These are phyloP conservation scores for Ptychobarbus kaznakovi DNA, from an alignment of 2,797 vertebrate genomes.

Conservation along the genomic window DNA sequence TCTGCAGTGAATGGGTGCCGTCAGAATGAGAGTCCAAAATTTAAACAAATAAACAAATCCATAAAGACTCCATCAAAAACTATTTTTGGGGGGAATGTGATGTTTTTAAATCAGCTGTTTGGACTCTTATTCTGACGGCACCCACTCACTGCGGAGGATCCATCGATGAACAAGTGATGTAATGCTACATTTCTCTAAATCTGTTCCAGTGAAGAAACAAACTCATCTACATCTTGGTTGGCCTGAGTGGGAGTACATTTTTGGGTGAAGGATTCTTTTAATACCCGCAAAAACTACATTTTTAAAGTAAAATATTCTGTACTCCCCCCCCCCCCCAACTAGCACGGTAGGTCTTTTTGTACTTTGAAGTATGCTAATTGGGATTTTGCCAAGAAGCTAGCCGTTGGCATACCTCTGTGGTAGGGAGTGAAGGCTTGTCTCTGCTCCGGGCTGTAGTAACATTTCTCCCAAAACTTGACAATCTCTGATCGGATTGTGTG, in stretches of 20 bases:
- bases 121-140: background rate
- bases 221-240: background rate
- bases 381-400: background rate
- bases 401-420: constrained; percentile 69
- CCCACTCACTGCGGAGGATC: background rate
- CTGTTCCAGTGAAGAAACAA: background rate
- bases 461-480: constrained; percentile 85
- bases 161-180: background rate
- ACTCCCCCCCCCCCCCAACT: background rate
- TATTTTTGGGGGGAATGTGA: no score
- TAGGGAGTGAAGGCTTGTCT: constrained; percentile 80
- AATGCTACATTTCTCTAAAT: background rate
- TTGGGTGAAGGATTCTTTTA: background rate
- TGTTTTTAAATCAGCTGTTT: background rate
- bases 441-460: constrained; percentile 88
- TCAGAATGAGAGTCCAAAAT: background rate
- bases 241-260: background rate
- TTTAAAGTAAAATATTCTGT: background rate
- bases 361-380: background rate
- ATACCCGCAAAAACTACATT: background rate
- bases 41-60: background rate
- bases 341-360: background rate
- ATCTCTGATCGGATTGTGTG: constrained; percentile 84
- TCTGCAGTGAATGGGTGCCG: background rate
- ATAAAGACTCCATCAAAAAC: no score